These are phyloP conservation scores for Pseudorectes ferrugineus DNA, from an alignment of 2,113 vertebrate species.

Conservation along the genomic window DNA sequence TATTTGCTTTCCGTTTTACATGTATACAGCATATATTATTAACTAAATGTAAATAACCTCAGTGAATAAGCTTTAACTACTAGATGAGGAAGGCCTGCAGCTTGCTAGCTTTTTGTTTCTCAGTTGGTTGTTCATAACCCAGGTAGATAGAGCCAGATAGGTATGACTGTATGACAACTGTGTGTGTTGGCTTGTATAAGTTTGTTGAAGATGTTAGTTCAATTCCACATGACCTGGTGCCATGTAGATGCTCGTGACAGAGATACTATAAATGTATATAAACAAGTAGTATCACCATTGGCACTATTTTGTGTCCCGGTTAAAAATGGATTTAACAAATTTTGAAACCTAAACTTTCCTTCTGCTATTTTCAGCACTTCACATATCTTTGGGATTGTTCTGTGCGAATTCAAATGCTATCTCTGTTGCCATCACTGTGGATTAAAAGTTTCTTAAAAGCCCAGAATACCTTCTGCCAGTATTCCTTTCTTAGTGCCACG, in stretches of 20 bases:
- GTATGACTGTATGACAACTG: neutral
- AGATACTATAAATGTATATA: neutral
- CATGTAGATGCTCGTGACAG: neutral
- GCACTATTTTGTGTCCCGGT: neutral
- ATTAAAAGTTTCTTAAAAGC: neutral
- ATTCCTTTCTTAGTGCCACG: neutral
- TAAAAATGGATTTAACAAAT: neutral
- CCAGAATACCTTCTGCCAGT: neutral
- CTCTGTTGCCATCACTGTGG: neutral
- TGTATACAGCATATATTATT: neutral
- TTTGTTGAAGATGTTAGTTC: neutral
- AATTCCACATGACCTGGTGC: neutral
- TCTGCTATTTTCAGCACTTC: neutral
- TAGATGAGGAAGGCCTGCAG: neutral
- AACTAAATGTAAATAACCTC: neutral
- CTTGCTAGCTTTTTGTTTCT: neutral
- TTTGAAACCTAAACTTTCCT: neutral
- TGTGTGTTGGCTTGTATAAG: neutral
- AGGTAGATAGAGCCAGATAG: neutral
- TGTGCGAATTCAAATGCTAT: neutral
- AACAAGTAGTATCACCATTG: neutral
- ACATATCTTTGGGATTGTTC: neutral
- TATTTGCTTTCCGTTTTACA: neutral
- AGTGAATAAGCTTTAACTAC: neutral
- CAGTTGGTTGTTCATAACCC: neutral